Base-by-base conservation (phyloP, 2,797 vertebrate species). In the Triplophysa yarkandensis region DNA sequence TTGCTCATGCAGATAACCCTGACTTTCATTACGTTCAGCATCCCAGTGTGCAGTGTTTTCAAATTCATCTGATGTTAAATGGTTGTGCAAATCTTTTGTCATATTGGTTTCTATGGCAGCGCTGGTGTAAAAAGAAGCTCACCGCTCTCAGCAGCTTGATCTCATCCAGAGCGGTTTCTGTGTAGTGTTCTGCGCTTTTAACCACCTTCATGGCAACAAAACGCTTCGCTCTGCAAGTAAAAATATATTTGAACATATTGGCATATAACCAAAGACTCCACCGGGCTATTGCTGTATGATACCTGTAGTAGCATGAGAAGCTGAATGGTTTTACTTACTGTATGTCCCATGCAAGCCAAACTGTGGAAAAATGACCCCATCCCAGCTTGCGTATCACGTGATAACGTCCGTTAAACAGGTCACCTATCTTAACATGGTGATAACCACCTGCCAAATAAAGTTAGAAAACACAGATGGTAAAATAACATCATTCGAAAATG, bases 141-240 rank as follows among this genome's bases (percentile, higher is more conserved):
- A 99, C 97, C 43, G 95, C 93, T 88, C 94, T 94, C 39, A 99
- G 92, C 83, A 99, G 87, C 79, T 95, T 96, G 85, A 99, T 99
- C 88, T 99, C 98, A 86, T 99, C 98, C 83, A 98, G 82, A 0
- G 98, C 98, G 0, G 98, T 99, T 87, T 99, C 97, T 0, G 98
- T 99, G 85, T 99, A 99, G 89, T 99, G 97, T 79, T 99, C 96
- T 16, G 98, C 98, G 85, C 98, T 99, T 89, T 99, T 99, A 80
- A 99, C 96, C 84, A 99, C 97, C 88, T 99, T 99, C 95, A 99
- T 98, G 41, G 98, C 98, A 87, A 99, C 97, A 82, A 98, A 99
- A 28, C 93, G 90, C 87, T 94, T 98, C 62, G 92, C 94, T 87
- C 96, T 98, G 81, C 54, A 85, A 88, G 16, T 43, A 48, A 0